Evolutionary conservation across 2,113 vertebrate species (phyloP).

Genomic region (Calcarius ornatus): DNA sequence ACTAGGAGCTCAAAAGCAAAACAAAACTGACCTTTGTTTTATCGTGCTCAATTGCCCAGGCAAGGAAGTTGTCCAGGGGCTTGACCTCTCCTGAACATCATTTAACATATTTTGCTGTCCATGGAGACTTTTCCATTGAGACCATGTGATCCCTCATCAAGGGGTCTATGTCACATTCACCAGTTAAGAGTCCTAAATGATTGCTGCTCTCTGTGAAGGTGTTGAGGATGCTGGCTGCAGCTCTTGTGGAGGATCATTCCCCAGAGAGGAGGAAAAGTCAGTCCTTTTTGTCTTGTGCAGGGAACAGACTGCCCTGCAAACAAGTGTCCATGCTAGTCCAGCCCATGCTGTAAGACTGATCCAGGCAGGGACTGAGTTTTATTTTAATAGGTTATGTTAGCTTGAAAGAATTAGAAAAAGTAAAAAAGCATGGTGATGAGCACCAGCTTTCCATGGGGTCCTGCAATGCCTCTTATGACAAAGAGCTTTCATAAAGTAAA

Average conservation of each 20-base stretch:
- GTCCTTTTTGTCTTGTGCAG: too few species aligned
- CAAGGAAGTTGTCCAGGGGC: neutral
- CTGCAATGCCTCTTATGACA: neutral
- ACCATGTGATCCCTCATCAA: accelerated
- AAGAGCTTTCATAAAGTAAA: neutral
- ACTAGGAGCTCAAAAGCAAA: neutral
- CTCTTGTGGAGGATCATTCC: neutral
- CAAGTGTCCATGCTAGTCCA: accelerated
- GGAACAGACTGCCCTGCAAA: neutral
- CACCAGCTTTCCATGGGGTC: neutral
- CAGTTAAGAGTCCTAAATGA: neutral
- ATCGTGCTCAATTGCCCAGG: neutral
- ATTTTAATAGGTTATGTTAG: neutral
- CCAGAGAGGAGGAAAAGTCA: neutral
- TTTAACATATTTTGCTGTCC: neutral
- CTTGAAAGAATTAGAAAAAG: neutral
- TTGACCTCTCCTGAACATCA: neutral
- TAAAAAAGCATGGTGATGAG: neutral
- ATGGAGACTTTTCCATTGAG: neutral
- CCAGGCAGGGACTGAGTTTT: neutral
- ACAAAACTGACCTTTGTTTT: neutral
- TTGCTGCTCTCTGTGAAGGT: neutral
- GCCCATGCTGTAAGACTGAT: neutral
- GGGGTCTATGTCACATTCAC: neutral
- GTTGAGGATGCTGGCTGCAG: neutral